Percentiles rank a stretch among this genome's conserved stretches.
Conservation (phyloP, 1,140 invertebrate species). For the Monochamus saltuarius region DNA sequence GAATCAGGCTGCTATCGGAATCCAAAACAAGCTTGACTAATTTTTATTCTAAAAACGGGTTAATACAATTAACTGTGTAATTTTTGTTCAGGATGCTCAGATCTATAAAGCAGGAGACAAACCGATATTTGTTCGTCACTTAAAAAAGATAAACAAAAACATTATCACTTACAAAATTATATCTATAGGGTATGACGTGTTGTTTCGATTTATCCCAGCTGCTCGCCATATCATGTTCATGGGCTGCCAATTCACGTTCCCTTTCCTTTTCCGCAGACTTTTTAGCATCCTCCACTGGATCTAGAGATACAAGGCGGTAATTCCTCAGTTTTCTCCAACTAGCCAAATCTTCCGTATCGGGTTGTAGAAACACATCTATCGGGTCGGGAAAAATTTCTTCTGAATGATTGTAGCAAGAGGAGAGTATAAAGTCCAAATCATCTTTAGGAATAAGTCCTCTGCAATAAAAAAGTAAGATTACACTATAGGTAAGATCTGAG, state of each 20-base stretch:
- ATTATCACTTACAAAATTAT: conserved; percentile 32
- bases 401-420: conserved; percentile 62
- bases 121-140: background rate
- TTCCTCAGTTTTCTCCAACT: conserved; percentile 62
- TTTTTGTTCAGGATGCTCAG: too few species aligned
- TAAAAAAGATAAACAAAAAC: too few species aligned
- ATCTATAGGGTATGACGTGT: conserved; percentile 29
- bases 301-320: conserved; percentile 42
- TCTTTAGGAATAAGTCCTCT: conserved; percentile 58
- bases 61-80: too few species aligned
- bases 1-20: too few species aligned
- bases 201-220: background rate
- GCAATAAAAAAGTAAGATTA: conserved; percentile 24
- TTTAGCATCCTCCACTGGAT: background rate
- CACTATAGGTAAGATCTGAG: too few species aligned
- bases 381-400: conserved; percentile 61
- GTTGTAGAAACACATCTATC: conserved; percentile 60
- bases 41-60: too few species aligned
- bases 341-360: conserved; percentile 56
- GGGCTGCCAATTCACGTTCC: background rate
- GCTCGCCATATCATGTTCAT: too few species aligned
- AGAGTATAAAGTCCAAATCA: conserved; percentile 61
- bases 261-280: conserved; percentile 2
- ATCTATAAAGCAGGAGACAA: background rate
- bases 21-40: too few species aligned